Percentiles rank a stretch among this genome's conserved stretches.
Evolutionary conservation across 30 jellyfish, hydroid and myxozoan species (phyloP).

Genomic region (Aurelia aurita complex sp. Pacific): DNA sequence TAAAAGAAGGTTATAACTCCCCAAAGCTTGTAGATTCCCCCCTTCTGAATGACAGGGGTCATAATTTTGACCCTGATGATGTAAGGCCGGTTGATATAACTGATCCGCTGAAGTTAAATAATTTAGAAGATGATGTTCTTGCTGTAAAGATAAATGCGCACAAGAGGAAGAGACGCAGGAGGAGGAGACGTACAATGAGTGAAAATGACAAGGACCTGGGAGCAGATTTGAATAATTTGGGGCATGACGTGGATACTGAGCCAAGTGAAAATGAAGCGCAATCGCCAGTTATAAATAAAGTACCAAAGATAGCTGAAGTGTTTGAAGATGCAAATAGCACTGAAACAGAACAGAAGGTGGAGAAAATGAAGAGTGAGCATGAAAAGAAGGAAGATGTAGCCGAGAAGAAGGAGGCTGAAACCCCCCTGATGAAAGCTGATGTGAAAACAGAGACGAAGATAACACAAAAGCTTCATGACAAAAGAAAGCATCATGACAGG

Average conservation of each 20-base stretch:
- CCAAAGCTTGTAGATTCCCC: conserved; percentile 80
- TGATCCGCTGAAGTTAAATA: conserved; percentile 84
- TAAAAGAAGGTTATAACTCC: conserved; percentile 50
- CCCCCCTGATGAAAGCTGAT: background rate
- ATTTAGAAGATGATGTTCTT: conserved; percentile 71
- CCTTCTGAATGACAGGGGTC: conserved; percentile 52
- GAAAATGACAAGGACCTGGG: conserved; percentile 50
- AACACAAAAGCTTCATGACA: background rate
- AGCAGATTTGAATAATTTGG: conserved; percentile 11
- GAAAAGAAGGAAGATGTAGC: background rate
- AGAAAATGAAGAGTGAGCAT: background rate
- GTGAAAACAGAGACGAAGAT: background rate
- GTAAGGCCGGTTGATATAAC: conserved; percentile 80
- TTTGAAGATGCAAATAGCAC: background rate
- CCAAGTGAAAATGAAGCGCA: conserved; percentile 44
- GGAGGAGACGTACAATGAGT: conserved; percentile 58
- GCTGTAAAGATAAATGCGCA: conserved; percentile 63
- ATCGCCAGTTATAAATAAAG: background rate
- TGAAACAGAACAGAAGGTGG: background rate
- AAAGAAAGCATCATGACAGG: conserved; percentile 1
- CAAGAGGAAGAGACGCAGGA: conserved; percentile 66
- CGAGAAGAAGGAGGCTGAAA: background rate
- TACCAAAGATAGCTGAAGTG: background rate
- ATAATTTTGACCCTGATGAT: conserved; percentile 66
- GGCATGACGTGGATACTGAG: conserved; percentile 38